These are phyloP conservation scores for Hypomesus transpacificus DNA, from an alignment of 2,113 vertebrate genomes.

Conservation along the genomic window DNA sequence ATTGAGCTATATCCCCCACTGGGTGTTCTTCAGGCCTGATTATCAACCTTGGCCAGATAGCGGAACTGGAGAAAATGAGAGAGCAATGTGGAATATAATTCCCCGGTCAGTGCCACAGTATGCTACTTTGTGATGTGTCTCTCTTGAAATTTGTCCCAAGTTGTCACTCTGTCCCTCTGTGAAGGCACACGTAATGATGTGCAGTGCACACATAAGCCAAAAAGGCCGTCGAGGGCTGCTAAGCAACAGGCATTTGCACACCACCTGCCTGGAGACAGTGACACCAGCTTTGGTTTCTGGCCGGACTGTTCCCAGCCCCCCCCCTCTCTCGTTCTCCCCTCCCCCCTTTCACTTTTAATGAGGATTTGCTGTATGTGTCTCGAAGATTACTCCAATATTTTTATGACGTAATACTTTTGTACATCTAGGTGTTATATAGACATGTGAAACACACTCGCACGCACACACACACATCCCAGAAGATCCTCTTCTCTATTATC, in stretches of 20 bases:
- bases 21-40: not conserved
- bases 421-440: no score
- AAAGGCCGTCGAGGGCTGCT: slow-evolving; percentile 50
- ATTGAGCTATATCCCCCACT: not conserved
- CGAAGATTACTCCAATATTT: not conserved
- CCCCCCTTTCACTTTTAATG: slow-evolving; percentile 18
- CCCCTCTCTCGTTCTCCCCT: not conserved
- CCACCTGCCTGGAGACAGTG: slow-evolving; percentile 37
- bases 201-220: slow-evolving; percentile 45
- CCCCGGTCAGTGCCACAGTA: not conserved
- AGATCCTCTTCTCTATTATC: no score
- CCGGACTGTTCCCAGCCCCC: slow-evolving; percentile 40
- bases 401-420: not conserved
- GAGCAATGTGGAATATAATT: not conserved
- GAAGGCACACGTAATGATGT: slow-evolving; percentile 52
- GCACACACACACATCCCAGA: no score
- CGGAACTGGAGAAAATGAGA: not conserved
- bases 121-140: not conserved
- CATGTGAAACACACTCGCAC: no score
- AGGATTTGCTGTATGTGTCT: slow-evolving; percentile 11
- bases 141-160: slow-evolving; percentile 34
- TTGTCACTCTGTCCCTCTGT: slow-evolving; percentile 40
- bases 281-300: slow-evolving; percentile 27
- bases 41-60: not conserved
- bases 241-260: slow-evolving; percentile 58